Percentiles rank a stretch among this genome's conserved stretches.
These are phyloP conservation scores for Corydoras sp. DNA, from an alignment of 2,113 vertebrate species.

Conservation along the genomic window DNA sequence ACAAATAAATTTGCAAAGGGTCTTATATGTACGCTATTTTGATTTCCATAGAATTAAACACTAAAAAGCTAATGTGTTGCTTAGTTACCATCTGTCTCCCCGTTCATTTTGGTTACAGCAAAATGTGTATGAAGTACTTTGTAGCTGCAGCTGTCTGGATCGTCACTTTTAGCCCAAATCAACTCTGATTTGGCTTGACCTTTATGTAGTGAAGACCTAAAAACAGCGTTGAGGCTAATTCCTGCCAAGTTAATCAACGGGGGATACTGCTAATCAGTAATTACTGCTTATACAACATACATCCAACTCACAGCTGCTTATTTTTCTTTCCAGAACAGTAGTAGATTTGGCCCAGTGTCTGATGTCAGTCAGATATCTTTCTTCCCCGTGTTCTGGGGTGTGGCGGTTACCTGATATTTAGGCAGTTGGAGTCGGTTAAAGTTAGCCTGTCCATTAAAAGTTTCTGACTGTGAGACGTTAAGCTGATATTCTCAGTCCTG, in stretches of 20 bases:
- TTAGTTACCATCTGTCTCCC: too few relatives aligned
- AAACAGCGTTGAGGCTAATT: constrained; percentile 24
- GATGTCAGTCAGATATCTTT: constrained; percentile 1
- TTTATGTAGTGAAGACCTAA: background rate
- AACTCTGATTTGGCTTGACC: too few relatives aligned
- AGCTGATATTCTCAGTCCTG: background rate
- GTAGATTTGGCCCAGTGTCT: background rate
- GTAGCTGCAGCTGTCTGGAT: too few relatives aligned
- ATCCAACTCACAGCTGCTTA: constrained; percentile 4
- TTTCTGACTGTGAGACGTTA: background rate
- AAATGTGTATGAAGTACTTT: too few relatives aligned
- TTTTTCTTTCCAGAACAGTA: background rate
- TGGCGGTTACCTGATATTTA: too few relatives aligned
- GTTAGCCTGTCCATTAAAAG: background rate
- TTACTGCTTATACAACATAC: background rate
- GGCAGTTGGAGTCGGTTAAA: too few relatives aligned
- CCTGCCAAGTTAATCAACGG: constrained; percentile 9
- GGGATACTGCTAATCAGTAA: background rate
- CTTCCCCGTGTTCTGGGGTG: background rate
- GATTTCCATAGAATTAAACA: too few relatives aligned
- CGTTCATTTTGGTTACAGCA: too few relatives aligned
- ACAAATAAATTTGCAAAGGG: too few relatives aligned
- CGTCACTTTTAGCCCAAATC: too few relatives aligned
- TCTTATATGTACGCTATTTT: too few relatives aligned
- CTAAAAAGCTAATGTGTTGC: too few relatives aligned